A percentile compares a stretch with the other conserved stretches of the same genome.
phyloP scores from a whole-genome alignment of 2,888 invertebrate species.

The Drosophila nigricruria region DNA sequence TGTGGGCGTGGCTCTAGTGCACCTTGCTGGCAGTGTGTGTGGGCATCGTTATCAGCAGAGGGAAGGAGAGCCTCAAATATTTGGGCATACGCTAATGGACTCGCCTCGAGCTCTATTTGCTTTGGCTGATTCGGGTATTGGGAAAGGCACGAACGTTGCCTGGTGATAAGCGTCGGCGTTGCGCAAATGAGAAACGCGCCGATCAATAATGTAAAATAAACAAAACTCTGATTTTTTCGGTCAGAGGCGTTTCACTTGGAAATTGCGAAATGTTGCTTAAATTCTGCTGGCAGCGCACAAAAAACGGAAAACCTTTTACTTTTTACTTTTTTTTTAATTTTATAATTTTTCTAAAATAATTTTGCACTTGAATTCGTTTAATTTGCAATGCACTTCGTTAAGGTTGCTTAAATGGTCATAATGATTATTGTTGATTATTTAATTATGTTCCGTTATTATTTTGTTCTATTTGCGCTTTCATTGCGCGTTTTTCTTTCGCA shows the following conservation, averaged over 20 bases:
- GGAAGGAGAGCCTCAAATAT: conserved; percentile 54
- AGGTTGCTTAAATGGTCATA: conserved; percentile 44
- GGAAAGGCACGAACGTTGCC: conserved; percentile 5
- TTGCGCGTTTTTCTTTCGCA: conserved; percentile 55
- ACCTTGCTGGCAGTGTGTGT: conserved; percentile 57
- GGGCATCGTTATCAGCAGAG: conserved; percentile 61
- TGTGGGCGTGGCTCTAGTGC: conserved; percentile 44
- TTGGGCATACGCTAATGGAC: conserved; percentile 70
- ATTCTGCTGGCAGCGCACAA: conserved; percentile 63
- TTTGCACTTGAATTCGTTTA: conserved; percentile 39
- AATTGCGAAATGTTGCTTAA: conserved; percentile 47
- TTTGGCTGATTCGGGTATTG: conserved; percentile 12
- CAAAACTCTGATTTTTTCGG: conserved; percentile 45
- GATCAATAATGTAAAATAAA: conserved; percentile 61
- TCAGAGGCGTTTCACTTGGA: conserved; percentile 20
- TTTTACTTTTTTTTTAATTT: neutral
- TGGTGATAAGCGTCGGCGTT: conserved; percentile 59
- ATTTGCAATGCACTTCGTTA: conserved; percentile 18
- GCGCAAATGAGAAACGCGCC: conserved; percentile 31
- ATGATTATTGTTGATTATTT: conserved; percentile 41
- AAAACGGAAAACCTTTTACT: conserved; percentile 10
- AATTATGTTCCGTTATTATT: conserved; percentile 18
- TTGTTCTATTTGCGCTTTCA: conserved; percentile 39
- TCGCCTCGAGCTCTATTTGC: conserved; percentile 30
- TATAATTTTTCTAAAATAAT: conserved; percentile 27